A percentile compares a stretch with the other conserved stretches of the same genome.
phyloP scores from a whole-genome alignment of 2,797 vertebrate genomes.

The Pipistrellus kuhlii region DNA sequence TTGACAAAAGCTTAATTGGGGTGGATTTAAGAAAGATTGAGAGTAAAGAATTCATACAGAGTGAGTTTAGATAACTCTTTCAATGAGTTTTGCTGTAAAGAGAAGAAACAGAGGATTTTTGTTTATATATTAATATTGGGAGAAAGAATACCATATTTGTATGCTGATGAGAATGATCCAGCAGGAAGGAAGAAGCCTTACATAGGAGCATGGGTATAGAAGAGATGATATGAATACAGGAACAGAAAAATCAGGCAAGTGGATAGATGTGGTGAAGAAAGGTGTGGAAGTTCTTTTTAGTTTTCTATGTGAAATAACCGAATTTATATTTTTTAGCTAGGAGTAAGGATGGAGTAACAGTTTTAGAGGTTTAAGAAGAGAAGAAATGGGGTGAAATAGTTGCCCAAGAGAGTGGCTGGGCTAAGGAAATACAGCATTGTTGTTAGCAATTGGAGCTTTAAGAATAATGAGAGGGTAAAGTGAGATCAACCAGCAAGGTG shows the following conservation, averaged over 20 bases:
- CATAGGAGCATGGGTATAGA: background rate
- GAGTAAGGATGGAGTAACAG: background rate
- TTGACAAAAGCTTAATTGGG: background rate
- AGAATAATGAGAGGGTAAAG: background rate
- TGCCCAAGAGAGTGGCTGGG: background rate
- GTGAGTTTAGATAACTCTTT: background rate
- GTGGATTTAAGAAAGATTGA: background rate
- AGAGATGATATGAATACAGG: background rate
- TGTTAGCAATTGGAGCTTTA: background rate
- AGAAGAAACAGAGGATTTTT: background rate
- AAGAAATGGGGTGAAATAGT: background rate
- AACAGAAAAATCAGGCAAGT: background rate
- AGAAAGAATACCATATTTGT: background rate
- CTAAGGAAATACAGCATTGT: background rate
- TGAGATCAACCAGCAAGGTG: background rate
- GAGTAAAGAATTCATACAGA: background rate
- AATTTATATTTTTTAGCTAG: background rate
- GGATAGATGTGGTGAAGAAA: background rate
- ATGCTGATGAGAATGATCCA: background rate
- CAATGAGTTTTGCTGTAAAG: background rate
- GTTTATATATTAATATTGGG: background rate
- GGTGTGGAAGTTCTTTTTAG: background rate
- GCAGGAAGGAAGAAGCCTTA: background rate
- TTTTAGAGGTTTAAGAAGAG: background rate
- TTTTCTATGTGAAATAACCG: background rate